Evolutionary conservation across 1,140 invertebrate genomes (phyloP).

Genomic region (Aphidius gifuensis): DNA sequence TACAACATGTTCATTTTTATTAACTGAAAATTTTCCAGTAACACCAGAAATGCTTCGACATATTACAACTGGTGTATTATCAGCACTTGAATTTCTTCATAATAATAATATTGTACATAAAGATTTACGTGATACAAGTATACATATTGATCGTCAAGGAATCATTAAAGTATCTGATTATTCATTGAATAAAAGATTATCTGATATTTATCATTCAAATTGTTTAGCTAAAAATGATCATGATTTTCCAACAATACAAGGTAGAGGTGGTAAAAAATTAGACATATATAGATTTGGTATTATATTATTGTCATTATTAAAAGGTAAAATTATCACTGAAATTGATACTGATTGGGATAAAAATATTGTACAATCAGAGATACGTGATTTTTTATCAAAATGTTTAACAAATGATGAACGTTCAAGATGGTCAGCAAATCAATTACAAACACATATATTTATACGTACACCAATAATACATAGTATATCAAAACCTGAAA

Average conservation of each 20-base stretch:
- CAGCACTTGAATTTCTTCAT: conserved; percentile 70
- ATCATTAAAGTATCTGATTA: conserved; percentile 66
- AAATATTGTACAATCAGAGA: conserved; percentile 49
- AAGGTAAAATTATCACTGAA: conserved; percentile 52
- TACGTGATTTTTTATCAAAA: conserved; percentile 70
- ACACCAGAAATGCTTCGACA: conserved; percentile 62
- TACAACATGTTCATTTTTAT: conserved; percentile 55
- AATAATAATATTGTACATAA: conserved; percentile 76
- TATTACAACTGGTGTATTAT: conserved; percentile 64
- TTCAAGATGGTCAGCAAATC: conserved; percentile 66
- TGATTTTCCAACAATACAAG: conserved; percentile 56
- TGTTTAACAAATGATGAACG: conserved; percentile 66
- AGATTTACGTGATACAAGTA: conserved; percentile 65
- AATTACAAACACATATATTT: conserved; percentile 60
- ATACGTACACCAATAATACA: conserved; percentile 38
- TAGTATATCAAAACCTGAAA: conserved; percentile 31
- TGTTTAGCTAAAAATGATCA: conserved; percentile 39
- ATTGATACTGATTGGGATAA: conserved; percentile 56
- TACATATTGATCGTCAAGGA: conserved; percentile 63
- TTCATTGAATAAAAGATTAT: conserved; percentile 66
- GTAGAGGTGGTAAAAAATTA: conserved; percentile 67
- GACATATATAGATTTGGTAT: conserved; percentile 71
- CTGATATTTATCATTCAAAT: conserved; percentile 52
- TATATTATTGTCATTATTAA: conserved; percentile 59
- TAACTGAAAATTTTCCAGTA: conserved; percentile 57